Conservation (phyloP, 2,888 invertebrate species). For the Choristoneura rosaceana region DNA sequence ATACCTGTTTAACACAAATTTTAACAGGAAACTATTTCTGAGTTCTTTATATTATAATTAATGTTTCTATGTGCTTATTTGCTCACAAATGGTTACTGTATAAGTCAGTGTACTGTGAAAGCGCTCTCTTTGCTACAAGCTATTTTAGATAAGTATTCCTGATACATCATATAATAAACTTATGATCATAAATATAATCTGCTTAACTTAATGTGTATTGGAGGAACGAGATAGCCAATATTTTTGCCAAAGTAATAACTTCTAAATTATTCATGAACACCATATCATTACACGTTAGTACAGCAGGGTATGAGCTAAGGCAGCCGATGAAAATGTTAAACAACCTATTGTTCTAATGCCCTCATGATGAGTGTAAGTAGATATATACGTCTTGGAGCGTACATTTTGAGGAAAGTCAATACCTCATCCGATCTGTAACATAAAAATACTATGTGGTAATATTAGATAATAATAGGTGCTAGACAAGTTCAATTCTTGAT, state of each 20-base stretch:
- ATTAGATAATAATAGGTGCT: too few relatives aligned
- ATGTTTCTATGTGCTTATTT: too few relatives aligned
- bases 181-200: constrained; percentile 12
- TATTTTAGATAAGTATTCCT: background rate
- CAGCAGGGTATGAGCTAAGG: background rate
- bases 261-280: constrained; percentile 10
- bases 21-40: too few relatives aligned
- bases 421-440: too few relatives aligned
- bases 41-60: too few relatives aligned
- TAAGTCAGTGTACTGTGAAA: background rate
- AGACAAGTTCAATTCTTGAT: too few relatives aligned
- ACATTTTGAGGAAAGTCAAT: too few relatives aligned
- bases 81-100: background rate
- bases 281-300: background rate
- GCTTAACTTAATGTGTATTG: constrained; percentile 9
- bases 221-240: constrained; percentile 4
- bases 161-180: constrained; percentile 1
- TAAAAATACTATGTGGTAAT: too few relatives aligned
- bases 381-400: too few relatives aligned
- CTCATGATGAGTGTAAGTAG: too few relatives aligned
- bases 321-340: background rate
- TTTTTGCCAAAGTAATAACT: constrained; percentile 9
- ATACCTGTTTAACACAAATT: too few relatives aligned
- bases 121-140: background rate
- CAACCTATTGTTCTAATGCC: too few relatives aligned